phyloP scores from a whole-genome alignment of 2,113 vertebrate species.

The Syngnathus floridae region DNA sequence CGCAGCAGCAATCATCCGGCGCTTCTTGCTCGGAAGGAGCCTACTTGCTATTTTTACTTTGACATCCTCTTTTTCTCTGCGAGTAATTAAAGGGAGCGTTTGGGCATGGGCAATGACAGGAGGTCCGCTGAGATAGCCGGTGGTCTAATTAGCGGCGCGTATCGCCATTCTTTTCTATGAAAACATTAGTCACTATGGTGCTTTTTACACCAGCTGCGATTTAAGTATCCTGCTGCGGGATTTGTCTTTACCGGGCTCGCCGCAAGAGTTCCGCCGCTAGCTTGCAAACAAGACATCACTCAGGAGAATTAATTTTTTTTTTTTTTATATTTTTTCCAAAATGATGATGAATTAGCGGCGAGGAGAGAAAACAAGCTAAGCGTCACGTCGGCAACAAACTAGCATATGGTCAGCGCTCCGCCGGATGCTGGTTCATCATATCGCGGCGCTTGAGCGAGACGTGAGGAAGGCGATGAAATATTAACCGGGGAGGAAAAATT shows the following conservation, averaged over 20 bases:
- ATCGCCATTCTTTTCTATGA: constrained; percentile 46
- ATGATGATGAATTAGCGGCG: constrained; percentile 57
- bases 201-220: constrained; percentile 41
- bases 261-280: constrained; percentile 25
- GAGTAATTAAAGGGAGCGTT: constrained; percentile 60
- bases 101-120: constrained; percentile 49
- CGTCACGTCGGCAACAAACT: constrained; percentile 33
- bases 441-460: constrained; percentile 31
- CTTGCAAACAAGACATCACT: constrained; percentile 45
- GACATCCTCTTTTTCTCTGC: constrained; percentile 56
- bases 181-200: constrained; percentile 39
- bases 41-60: constrained; percentile 53
- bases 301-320: constrained; percentile 34
- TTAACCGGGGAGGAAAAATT: constrained; percentile 52
- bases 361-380: constrained; percentile 28
- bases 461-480: constrained; percentile 41
- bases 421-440: constrained; percentile 50
- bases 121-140: constrained; percentile 56
- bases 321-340: constrained; percentile 32
- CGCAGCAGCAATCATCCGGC: constrained; percentile 43
- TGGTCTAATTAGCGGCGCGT: constrained; percentile 62
- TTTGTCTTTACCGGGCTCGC: constrained; percentile 26
- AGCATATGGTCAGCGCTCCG: constrained; percentile 46
- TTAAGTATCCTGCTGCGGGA: constrained; percentile 39
- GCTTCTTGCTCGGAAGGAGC: constrained; percentile 32